These are phyloP conservation scores for Agonopterix subpropinquella DNA, from an alignment of 2,888 invertebrate species.

Conservation along the genomic window DNA sequence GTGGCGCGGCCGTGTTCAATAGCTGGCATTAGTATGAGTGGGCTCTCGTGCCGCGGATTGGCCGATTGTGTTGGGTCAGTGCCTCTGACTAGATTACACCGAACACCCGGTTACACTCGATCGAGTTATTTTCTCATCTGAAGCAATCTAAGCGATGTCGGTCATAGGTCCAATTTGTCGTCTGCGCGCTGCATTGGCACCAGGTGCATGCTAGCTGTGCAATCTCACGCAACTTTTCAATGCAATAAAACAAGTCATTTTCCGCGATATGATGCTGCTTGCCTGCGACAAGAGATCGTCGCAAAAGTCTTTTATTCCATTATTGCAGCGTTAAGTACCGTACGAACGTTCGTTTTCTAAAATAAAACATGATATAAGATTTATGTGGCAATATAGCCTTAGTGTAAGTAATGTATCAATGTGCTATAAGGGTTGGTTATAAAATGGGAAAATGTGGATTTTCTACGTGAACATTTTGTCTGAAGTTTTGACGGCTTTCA, in stretches of 20 bases:
- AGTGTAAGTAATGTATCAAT: neutral
- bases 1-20: conserved; percentile 42
- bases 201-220: conserved; percentile 36
- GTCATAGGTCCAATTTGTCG: conserved; percentile 19
- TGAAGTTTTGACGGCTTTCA: conserved; percentile 36
- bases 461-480: conserved; percentile 12
- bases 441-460: no score
- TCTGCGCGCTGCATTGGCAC: conserved; percentile 16
- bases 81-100: conserved; percentile 32
- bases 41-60: conserved; percentile 41
- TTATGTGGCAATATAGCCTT: no score
- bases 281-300: no score
- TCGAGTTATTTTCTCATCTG: conserved; percentile 54
- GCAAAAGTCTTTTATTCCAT: no score
- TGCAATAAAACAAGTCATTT: neutral
- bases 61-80: conserved; percentile 39
- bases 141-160: conserved; percentile 19
- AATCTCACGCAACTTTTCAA: conserved; percentile 13
- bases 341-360: no score
- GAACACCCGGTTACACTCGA: conserved; percentile 27
- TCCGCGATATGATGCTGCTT: no score
- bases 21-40: conserved; percentile 53
- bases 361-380: no score
- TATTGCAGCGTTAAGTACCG: no score
- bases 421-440: neutral